Base-by-base conservation (phyloP, 1,140 invertebrate species). In the Megathymus violae region DNA sequence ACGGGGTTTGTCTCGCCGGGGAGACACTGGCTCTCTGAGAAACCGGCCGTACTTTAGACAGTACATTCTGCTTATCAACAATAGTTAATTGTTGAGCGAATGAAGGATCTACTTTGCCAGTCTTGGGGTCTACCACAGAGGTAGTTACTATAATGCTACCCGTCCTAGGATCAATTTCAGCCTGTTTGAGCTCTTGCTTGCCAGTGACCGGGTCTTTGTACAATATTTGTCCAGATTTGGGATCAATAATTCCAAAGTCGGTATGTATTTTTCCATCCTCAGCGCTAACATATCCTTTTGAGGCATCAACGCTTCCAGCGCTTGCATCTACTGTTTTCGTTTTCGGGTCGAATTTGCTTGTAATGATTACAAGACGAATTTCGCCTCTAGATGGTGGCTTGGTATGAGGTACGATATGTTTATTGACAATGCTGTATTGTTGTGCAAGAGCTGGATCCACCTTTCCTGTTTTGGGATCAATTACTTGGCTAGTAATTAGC, bases 401-500 rank as follows among this genome's bases (percentile, higher is more conserved):
- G 13, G 88, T 78, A 31, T 85, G 78, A 4, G 91, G 71, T 3
- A 92, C 91, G 61, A 93, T 91, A 15, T 92, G 81, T 78, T 93
- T 93, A 25, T 88, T 91, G 9, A 91, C 88, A 56, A 92, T 89
- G 40, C 90, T 92, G 51, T 92, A 92, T 52, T 92, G 89, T 63
- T 94, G 93, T 1, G 92, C 93, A 51, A 94, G 82, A 44, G 83
- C 92, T 25, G 93, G 92, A 80, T 94, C 94, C 0, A 93, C 64
- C 76, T 92, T 94, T 46, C 93, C 93, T 1, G 93, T 94, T 74
- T 93, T 94, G 0, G 94, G 93, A 82, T 95, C 94, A 3, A 93
- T 74, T 9, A 93, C 82, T 5, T 94, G 92, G 31, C 92, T 93
- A 1, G 92, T 88, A 25, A 94, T 81, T n/a, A 93, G 78, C 70